Evolutionary conservation across 2,113 vertebrate genomes (phyloP).

Genomic region (Chlorocebus sabaeus): DNA sequence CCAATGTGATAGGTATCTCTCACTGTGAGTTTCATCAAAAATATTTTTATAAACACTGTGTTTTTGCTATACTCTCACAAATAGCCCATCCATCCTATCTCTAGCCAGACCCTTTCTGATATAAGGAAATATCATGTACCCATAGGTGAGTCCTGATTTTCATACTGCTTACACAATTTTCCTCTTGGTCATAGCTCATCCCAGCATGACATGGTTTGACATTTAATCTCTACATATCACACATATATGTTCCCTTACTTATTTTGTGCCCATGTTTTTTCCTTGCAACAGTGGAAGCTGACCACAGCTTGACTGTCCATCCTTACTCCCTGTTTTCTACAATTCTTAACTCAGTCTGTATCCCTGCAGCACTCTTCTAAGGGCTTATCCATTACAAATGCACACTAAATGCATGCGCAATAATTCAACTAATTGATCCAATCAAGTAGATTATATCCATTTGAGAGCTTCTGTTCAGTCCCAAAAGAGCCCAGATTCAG

Average conservation of each 20-base stretch:
- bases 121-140: neutral
- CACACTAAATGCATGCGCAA: neutral
- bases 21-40: neutral
- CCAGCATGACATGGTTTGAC: neutral
- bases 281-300: neutral
- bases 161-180: neutral
- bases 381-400: too few species aligned
- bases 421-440: neutral
- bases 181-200: neutral
- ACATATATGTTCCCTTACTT: neutral
- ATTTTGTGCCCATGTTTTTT: neutral
- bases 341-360: neutral
- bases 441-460: neutral
- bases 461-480: neutral
- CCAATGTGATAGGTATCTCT: neutral
- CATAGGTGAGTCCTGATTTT: neutral
- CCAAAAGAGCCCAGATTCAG: neutral
- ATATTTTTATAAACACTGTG: neutral
- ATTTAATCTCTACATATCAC: neutral
- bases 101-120: neutral
- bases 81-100: neutral
- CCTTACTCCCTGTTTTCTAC: neutral
- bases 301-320: neutral
- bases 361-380: neutral
- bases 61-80: neutral